phyloP scores from a whole-genome alignment of 2,797 vertebrate genomes.

The Pogoniulus pusillus region DNA sequence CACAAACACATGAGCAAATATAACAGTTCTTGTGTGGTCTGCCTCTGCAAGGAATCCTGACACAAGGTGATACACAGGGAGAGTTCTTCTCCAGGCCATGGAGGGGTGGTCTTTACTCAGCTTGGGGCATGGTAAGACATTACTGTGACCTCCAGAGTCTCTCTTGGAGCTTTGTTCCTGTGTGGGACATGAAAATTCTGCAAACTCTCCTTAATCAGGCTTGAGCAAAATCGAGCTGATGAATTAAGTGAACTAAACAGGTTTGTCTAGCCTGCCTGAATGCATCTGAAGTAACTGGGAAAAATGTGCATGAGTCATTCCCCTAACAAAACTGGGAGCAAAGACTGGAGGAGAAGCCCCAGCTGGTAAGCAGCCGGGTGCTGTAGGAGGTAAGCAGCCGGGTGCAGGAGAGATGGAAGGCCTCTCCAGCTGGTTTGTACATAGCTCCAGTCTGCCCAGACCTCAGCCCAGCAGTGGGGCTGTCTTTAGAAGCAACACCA shows the following conservation, averaged over 20 bases:
- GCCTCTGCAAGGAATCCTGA: neutral
- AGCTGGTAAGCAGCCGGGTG: neutral
- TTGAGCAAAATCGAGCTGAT: neutral
- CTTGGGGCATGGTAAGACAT: neutral
- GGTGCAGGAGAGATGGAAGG: neutral
- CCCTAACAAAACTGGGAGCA: neutral
- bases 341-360: constrained; percentile 15
- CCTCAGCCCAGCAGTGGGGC: accelerated
- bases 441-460: neutral
- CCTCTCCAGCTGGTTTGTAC: neutral
- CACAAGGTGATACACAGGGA: neutral
- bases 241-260: neutral
- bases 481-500: neutral
- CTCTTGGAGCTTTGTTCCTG: neutral
- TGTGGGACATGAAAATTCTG: neutral
- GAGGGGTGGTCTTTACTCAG: neutral
- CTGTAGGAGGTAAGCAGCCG: neutral
- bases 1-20: accelerated
- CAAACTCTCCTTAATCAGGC: neutral
- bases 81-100: neutral
- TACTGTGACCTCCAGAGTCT: neutral
- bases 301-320: neutral
- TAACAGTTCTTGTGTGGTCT: neutral
- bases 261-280: neutral
- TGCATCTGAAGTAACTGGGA: neutral